Evolutionary conservation across 2,113 vertebrate species (phyloP), one percentile per base, ranked within the genome.

Genomic region (Dryoscopus gambensis): DNA sequence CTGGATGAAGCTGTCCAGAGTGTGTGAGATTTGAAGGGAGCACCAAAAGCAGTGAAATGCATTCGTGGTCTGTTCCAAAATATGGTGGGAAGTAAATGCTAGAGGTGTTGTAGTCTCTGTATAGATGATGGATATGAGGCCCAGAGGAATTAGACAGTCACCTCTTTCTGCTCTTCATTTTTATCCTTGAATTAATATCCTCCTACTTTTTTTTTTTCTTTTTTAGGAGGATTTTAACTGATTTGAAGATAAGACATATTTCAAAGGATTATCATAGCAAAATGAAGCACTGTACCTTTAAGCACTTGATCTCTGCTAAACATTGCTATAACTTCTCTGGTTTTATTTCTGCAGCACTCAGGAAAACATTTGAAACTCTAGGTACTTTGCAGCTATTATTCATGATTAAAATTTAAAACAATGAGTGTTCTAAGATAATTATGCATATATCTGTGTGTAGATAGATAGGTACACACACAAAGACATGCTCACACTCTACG

Each of bases 301-400:
- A 90, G 21, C 24, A 55, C 27, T 91, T 73, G 18, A 50, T 76
- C 25, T 11, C 39, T 84, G 20, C 28, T 91, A 85, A 80, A 59
- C 17, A 22, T 40, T 63, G 55, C 10, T 59, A 70, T 80, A 90
- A 80, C n/a, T 85, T 74, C 49, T 73, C 47, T 67, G 56, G 30
- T 95, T 95, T 97, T 95, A 93, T 92, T 95, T 90, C 57, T 85
- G 69, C 50, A 80, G 30, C 74, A 77, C 82, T 90, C 67, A 91
- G 53, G 42, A 91, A 84, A 93, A 9, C 55, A 90, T 88, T 52
- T 93, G 75, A 90, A 97, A 89, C 46, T 42, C 50, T 56, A 88
- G 76, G 47, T 14, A 57, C 47, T 80, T 77, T 96, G 28, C 30
- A 77, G 65, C 57, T 91, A 73, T 91, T 89, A 42, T 55, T 52